These are phyloP conservation scores for Dissostichus mawsoni DNA, from an alignment of 2,113 vertebrate genomes.

Conservation along the genomic window DNA sequence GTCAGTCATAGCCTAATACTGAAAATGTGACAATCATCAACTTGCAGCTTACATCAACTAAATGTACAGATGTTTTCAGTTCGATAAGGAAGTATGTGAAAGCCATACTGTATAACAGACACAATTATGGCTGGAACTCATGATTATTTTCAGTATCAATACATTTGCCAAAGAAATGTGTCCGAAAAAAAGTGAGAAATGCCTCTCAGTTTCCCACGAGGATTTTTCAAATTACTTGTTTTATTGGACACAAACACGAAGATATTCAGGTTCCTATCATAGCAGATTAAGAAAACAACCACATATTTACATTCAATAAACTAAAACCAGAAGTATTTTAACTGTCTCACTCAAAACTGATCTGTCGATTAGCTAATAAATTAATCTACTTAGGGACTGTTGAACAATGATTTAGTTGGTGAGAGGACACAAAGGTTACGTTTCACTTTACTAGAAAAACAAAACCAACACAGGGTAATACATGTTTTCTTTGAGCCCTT, in stretches of 20 bases:
- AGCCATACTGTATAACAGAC: neutral
- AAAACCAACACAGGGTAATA: too few relatives aligned
- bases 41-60: neutral
- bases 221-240: neutral
- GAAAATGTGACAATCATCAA: constrained; percentile 4
- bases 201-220: neutral
- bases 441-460: neutral
- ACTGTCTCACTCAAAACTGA: too few relatives aligned
- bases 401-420: neutral
- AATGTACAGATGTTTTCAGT: constrained; percentile 6
- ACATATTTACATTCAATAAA: neutral
- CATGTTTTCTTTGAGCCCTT: too few relatives aligned
- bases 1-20: neutral
- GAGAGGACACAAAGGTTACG: neutral
- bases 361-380: neutral
- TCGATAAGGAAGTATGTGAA: neutral
- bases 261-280: neutral
- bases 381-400: neutral
- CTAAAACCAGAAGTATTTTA: neutral
- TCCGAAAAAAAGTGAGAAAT: neutral
- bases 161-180: neutral
- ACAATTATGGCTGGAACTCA: too few relatives aligned
- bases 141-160: too few relatives aligned
- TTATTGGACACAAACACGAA: neutral
- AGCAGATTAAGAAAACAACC: neutral